Evolutionary conservation across 1,140 invertebrate species (phyloP).

Genomic region (Lucilia sericata): DNA sequence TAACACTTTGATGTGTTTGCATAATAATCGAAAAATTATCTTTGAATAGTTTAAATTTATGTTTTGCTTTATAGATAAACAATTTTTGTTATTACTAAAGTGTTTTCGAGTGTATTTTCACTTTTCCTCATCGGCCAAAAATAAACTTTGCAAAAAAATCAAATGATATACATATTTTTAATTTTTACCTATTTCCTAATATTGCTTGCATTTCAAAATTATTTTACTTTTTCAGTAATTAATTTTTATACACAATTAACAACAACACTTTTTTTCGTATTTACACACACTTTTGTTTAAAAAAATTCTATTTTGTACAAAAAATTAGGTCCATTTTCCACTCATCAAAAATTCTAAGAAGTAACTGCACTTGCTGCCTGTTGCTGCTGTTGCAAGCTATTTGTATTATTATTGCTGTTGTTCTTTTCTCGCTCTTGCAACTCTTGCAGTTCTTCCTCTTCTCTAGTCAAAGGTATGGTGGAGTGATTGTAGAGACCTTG

Average conservation of each 20-base stretch:
- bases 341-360: neutral
- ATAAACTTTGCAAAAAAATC: neutral
- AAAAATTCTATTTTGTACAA: neutral
- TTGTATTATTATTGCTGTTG: conserved; percentile 41
- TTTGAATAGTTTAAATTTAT: no score
- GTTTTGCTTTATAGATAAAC: no score
- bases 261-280: neutral
- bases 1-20: no score
- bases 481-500: conserved; percentile 92
- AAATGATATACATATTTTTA: neutral
- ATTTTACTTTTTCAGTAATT: neutral
- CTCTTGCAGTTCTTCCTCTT: conserved; percentile 76
- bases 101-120: no score
- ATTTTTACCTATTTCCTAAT: neutral
- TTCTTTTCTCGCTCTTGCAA: conserved; percentile 59
- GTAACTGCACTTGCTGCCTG: conserved; percentile 29
- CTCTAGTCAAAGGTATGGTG: conserved; percentile 79
- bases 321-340: neutral
- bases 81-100: no score
- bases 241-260: neutral
- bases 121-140: neutral
- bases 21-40: no score
- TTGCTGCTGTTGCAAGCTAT: conserved; percentile 37
- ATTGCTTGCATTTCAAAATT: conserved; percentile 14
- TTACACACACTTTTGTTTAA: neutral